These are phyloP conservation scores for Caerostris extrusa DNA, from an alignment of 1,140 invertebrate species.

Conservation along the genomic window DNA sequence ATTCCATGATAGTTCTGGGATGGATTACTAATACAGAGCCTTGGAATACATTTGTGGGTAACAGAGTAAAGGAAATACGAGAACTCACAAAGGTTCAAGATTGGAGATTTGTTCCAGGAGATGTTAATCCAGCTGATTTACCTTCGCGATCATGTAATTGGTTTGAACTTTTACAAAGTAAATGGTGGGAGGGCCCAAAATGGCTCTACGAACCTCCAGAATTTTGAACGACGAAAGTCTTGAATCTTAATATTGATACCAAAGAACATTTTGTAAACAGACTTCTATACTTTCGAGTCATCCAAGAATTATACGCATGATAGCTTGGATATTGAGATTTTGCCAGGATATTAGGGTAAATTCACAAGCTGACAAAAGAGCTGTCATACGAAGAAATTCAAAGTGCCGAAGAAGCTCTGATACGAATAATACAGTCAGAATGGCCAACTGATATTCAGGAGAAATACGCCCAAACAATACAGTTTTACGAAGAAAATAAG, in stretches of 20 bases:
- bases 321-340: conserved; percentile 13
- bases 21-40: conserved; percentile 33
- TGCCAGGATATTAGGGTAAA: neutral
- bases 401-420: conserved; percentile 33
- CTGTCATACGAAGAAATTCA: conserved; percentile 49
- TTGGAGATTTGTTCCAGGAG: conserved; percentile 32
- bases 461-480: conserved; percentile 1
- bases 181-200: conserved; percentile 6
- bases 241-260: neutral
- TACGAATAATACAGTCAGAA: conserved; percentile 48
- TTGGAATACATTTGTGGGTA: conserved; percentile 38
- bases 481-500: conserved; percentile 33
- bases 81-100: neutral
- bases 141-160: conserved; percentile 31
- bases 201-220: neutral
- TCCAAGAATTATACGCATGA: neutral
- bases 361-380: neutral
- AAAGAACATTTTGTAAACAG: neutral
- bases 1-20: conserved; percentile 10
- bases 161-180: neutral
- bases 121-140: neutral
- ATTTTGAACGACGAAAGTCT: conserved; percentile 29
- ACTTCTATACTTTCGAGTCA: conserved; percentile 58
- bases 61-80: conserved; percentile 28
- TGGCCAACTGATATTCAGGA: conserved; percentile 32